A percentile compares a stretch with the other conserved stretches of the same genome.
These are phyloP conservation scores for Oligia latruncula DNA, from an alignment of 2,888 invertebrate species.

Conservation along the genomic window DNA sequence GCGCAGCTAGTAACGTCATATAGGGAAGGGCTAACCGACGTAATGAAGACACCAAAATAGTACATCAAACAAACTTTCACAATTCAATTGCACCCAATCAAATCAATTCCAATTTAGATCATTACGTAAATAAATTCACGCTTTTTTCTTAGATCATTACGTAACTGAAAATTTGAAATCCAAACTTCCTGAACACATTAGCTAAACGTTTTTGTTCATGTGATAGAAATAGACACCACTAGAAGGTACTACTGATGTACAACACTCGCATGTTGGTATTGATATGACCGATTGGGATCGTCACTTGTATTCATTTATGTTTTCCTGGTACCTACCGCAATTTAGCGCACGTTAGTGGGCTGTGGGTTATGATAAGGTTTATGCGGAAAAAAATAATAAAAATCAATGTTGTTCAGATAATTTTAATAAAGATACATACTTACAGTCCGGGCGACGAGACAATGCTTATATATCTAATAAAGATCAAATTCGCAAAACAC, in stretches of 20 bases:
- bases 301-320: conserved; percentile 32
- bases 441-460: no score
- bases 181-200: conserved; percentile 31
- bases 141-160: conserved; percentile 11
- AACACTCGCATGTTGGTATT: conserved; percentile 7
- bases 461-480: neutral
- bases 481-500: neutral
- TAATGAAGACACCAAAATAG: neutral
- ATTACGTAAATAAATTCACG: neutral
- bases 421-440: neutral
- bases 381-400: neutral
- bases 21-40: neutral
- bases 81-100: conserved; percentile 16
- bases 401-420: neutral
- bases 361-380: neutral
- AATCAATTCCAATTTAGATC: conserved; percentile 15
- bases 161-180: conserved; percentile 14
- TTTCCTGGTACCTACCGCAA: conserved; percentile 15
- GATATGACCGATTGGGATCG: neutral
- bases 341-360: neutral
- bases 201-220: conserved; percentile 46
- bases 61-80: conserved; percentile 6
- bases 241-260: conserved; percentile 19
- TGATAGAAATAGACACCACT: conserved; percentile 56
- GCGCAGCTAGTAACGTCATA: neutral